Evolutionary conservation across 2,888 invertebrate genomes (phyloP).

Genomic region (Agrotis ipsilon): DNA sequence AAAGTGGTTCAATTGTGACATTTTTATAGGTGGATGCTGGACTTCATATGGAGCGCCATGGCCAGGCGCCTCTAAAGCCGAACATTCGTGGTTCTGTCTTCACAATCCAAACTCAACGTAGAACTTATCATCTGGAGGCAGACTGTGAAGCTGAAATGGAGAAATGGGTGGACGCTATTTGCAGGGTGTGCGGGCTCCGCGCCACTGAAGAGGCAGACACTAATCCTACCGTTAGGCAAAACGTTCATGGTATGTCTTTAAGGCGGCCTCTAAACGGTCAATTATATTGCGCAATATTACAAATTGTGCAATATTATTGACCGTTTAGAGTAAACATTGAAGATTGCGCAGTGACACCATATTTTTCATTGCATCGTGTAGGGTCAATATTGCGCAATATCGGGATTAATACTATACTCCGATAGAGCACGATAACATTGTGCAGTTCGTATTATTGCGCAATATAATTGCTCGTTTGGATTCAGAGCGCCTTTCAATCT

Average conservation of each 20-base stretch:
- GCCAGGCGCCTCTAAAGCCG: conserved; percentile 94
- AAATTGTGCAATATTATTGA: too few relatives aligned
- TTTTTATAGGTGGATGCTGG: conserved; percentile 95
- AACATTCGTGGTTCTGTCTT: conserved; percentile 93
- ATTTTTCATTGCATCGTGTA: too few relatives aligned
- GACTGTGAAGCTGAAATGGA: conserved; percentile 98
- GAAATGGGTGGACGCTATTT: conserved; percentile 98
- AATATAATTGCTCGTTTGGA: too few relatives aligned
- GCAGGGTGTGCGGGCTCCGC: conserved; percentile 97
- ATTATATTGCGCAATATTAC: too few relatives aligned
- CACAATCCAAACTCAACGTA: conserved; percentile 96
- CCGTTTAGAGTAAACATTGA: too few relatives aligned
- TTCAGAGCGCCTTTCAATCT: too few relatives aligned
- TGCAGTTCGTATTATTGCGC: too few relatives aligned
- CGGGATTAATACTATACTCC: too few relatives aligned
- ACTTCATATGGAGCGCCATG: conserved; percentile 95
- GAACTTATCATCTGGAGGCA: conserved; percentile 98
- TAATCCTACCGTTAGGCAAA: conserved; percentile 73
- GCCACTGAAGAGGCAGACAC: conserved; percentile 90
- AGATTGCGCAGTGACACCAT: too few relatives aligned
- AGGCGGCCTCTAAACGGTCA: neutral
- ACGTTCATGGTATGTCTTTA: conserved; percentile 56
- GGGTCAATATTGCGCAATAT: too few relatives aligned
- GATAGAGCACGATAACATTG: too few relatives aligned
- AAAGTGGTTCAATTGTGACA: neutral